Evolutionary conservation across 2,888 invertebrate species (phyloP), one percentile per base, ranked within the genome.

Genomic region (Malachius bipustulatus): DNA sequence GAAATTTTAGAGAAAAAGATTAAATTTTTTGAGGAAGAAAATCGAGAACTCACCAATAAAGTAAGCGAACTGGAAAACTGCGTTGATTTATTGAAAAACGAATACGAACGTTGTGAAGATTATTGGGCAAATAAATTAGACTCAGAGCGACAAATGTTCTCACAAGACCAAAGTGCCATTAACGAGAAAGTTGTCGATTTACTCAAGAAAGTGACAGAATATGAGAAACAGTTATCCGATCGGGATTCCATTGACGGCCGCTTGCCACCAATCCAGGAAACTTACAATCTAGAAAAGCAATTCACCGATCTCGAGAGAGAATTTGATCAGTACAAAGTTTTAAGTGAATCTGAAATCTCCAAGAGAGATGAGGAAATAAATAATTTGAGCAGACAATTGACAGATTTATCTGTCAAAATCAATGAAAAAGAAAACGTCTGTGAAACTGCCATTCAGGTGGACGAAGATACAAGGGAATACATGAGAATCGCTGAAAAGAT

Each of bases 71-170:
- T 87, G 32, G 84, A 87, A 59, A 63, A 63, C 32, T 81, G 81
- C 49, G 62, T 87, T 36, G 83, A 84, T 55, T 68, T 80, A 52
- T 64, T 88, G 63, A 73, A 74, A 48, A 68, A 67, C 29, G 88
- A 87, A 54, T 85, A 83, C 56, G 87, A 87, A 50, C 76, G 77
- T 40, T 82, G 84, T 57, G 89, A 89, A 57, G 87, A 87, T 57
- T 88, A 88, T 63, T 89, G 88, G 88, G 70, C 75, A 32, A 65
- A 66, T 16, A 87, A 87, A 60, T 63, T 88, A 37, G 76, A 78
- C 31, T 83, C 82, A 41, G 88, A 88, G 59, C 69, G 87, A 15
- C 73, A 73, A 43, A 62, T 77, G 37, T 79, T 76, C 54, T 80
- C 79, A 49, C 75, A 77, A 41, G 84, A 85, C 53, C 82, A 82